phyloP scores from a whole-genome alignment of 1,140 invertebrate genomes.

The Pristionchus pacificus region DNA sequence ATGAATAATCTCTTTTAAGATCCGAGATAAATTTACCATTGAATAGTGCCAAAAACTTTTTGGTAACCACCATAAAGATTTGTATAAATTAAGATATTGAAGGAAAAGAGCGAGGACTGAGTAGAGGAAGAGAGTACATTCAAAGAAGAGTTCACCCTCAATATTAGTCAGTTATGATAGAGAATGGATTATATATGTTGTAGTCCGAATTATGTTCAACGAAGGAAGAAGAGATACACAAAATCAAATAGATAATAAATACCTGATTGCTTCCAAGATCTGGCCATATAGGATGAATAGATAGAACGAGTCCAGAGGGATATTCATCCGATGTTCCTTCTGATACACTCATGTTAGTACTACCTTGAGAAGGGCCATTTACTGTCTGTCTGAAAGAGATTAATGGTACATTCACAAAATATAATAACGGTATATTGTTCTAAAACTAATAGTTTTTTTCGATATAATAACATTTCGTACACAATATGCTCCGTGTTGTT shows the following conservation, averaged over 20 bases:
- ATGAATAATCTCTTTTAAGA: no score
- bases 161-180: no score
- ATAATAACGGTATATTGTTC: no score
- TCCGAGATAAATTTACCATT: conserved; percentile 75
- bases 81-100: conserved; percentile 89
- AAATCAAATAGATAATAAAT: not conserved
- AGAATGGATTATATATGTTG: no score
- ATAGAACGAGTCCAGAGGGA: conserved; percentile 19
- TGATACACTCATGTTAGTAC: not conserved
- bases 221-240: not conserved
- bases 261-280: conserved; percentile 17
- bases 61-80: conserved; percentile 93
- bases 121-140: conserved; percentile 74
- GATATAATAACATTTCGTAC: no score
- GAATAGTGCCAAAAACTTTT: conserved; percentile 81
- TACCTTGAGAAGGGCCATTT: not conserved
- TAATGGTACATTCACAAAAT: not conserved
- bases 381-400: not conserved
- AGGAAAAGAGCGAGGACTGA: conserved; percentile 69
- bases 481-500: no score
- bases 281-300: conserved; percentile 27
- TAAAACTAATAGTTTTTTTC: no score
- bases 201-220: no score
- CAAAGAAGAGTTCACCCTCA: conserved; percentile 76
- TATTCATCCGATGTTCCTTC: not conserved